Evolutionary conservation across 2,888 invertebrate genomes (phyloP).

Genomic region (Idaea biselata): DNA sequence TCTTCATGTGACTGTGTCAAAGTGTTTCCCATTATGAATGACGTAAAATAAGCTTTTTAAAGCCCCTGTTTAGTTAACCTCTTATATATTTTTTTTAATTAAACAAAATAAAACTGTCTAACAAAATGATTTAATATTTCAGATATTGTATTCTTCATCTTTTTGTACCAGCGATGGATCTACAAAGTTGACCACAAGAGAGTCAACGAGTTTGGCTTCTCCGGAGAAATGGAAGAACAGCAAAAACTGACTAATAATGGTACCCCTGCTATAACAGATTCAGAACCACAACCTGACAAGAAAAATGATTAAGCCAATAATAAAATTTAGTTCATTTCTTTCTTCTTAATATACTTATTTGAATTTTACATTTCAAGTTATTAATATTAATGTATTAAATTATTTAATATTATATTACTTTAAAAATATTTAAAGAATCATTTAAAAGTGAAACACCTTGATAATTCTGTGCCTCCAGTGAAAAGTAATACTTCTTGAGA

Average conservation of each 20-base stretch:
- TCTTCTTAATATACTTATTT: conserved; percentile 17
- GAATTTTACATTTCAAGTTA: conserved; percentile 10
- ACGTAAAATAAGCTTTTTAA: neutral
- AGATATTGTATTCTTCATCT: conserved; percentile 99
- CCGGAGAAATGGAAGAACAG: conserved; percentile 91
- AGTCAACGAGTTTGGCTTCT: conserved; percentile 99
- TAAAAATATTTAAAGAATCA: neutral
- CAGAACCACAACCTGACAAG: conserved; percentile 57
- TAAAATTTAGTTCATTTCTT: conserved; percentile 13
- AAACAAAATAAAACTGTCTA: no score
- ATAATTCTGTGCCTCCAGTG: no score
- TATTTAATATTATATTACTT: conserved; percentile 4
- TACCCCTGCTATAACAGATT: conserved; percentile 58
- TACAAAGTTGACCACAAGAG: conserved; percentile 97
- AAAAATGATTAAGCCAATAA: conserved; percentile 65
- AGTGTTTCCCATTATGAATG: neutral
- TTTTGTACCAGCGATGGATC: conserved; percentile 99
- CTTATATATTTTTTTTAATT: no score
- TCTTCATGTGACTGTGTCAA: neutral
- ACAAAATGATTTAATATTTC: conserved; percentile 45
- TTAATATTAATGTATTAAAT: conserved; percentile 7
- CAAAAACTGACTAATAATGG: conserved; percentile 57
- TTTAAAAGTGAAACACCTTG: neutral
- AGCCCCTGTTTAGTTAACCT: neutral
- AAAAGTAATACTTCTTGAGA: no score